Evolutionary conservation across 92 coral and sea anemone species (phyloP), one percentile per base, ranked within the genome.

Genomic region (Muricea muricata): DNA sequence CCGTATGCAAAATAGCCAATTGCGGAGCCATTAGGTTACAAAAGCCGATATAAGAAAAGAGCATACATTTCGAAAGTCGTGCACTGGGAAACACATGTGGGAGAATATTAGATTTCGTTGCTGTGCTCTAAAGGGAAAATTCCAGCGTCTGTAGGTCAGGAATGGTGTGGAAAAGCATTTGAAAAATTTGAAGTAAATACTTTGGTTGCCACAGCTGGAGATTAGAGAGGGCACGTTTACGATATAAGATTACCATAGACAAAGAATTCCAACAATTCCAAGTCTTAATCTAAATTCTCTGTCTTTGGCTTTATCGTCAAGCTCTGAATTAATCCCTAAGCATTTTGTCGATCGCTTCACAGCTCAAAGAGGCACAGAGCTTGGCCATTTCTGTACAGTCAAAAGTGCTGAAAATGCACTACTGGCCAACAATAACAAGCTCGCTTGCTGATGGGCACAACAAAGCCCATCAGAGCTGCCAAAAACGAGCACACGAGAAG

Each of bases 111-210:
- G 18, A 1, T 52, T 25, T 2, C 8, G 15, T 52, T 52, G 4
- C 20, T 52, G 12, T 48, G 14, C 14, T 48, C 56, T 7, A 52
- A 20, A 13, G 23, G 20, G 18, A 52, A 18, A 52, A 17, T 20
- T 6, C 60, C 6, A 6, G 3, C n/a, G 21, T 20, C 60, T 52
- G 37, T 3, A 14, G n/a, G n/a, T n/a, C 37, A 37, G 70, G 37
- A 63, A 63, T 28, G 37, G 17, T 18, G 28, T 4, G 35, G 37
- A 30, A 20, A 63, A 26, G 11, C 35, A 63, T 26, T 63, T 15
- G 35, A 63, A 32, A 63, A 63, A 63, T 63, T 63, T 63, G 70
- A 30, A 63, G 70, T 4, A 63, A 21, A 63, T 13, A 24, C 61
- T 54, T 54, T 11, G 8, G 33, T 13, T 32, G 5, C 3, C 34